These are phyloP conservation scores for Teleogryllus occipitalis DNA, from an alignment of 1,140 invertebrate species.

Conservation along the genomic window DNA sequence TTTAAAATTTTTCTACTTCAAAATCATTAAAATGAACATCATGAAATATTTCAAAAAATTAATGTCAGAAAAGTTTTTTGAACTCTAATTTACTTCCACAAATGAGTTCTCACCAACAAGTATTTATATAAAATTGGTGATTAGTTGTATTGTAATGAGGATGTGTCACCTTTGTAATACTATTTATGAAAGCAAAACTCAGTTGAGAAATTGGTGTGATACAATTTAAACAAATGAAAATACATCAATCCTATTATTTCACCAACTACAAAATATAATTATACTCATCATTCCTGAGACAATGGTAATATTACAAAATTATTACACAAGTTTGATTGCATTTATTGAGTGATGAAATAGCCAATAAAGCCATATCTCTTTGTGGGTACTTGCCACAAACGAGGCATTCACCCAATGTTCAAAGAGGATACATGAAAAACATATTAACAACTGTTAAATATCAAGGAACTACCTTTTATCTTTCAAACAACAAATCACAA, in stretches of 20 bases:
- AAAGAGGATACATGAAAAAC: not conserved
- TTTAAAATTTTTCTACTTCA: not conserved
- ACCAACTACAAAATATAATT: too few relatives aligned
- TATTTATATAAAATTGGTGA: not conserved
- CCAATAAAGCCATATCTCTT: not conserved
- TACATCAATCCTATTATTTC: too few relatives aligned
- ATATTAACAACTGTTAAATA: not conserved
- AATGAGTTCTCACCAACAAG: not conserved
- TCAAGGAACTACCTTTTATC: not conserved
- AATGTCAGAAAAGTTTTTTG: not conserved
- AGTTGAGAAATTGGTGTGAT: too few relatives aligned
- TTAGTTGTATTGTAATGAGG: not conserved
- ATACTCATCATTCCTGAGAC: too few relatives aligned
- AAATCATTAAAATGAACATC: not conserved
- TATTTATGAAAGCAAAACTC: too few relatives aligned
- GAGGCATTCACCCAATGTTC: not conserved
- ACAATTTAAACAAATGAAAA: too few relatives aligned
- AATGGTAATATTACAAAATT: too few relatives aligned
- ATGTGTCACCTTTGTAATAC: not conserved
- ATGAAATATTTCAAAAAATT: not conserved
- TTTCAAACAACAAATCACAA: not conserved
- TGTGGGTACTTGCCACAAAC: not conserved
- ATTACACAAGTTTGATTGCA: too few relatives aligned
- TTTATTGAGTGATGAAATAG: too few relatives aligned
- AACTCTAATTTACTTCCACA: not conserved